These are phyloP conservation scores for Percina caprodes DNA, from an alignment of 2,113 vertebrate genomes.

Conservation along the genomic window DNA sequence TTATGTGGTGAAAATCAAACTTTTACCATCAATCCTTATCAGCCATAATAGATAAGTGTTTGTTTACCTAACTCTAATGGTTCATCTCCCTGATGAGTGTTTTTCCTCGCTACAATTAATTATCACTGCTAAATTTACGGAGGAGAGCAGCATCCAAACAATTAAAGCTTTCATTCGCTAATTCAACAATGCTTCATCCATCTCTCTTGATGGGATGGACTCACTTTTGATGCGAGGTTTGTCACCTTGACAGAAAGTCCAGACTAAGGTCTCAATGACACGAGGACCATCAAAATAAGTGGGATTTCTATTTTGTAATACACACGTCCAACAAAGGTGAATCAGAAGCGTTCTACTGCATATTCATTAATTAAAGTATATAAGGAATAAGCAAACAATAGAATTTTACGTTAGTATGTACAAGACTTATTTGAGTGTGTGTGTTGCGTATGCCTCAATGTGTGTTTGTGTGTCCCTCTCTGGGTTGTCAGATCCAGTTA, in stretches of 20 bases:
- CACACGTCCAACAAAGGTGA: neutral
- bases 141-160: conserved; percentile 55
- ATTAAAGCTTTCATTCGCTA: conserved; percentile 69
- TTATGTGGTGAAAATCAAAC: conserved; percentile 53
- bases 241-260: conserved; percentile 28
- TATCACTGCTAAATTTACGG: conserved; percentile 63
- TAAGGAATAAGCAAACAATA: neutral
- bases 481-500: conserved; percentile 76
- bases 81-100: conserved; percentile 69
- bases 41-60: conserved; percentile 67
- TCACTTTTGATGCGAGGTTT: conserved; percentile 17
- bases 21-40: conserved; percentile 73
- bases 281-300: neutral
- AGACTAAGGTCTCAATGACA: neutral
- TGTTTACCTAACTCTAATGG: conserved; percentile 73
- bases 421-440: conserved; percentile 4
- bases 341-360: neutral
- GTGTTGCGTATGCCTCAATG: neutral
- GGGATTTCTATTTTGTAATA: conserved; percentile 21
- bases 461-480: conserved; percentile 56
- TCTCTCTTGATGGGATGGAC: conserved; percentile 32
- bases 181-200: conserved; percentile 54
- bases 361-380: neutral
- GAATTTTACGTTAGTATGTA: conserved; percentile 7
- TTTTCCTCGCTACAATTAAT: conserved; percentile 71